Evolutionary conservation across 2,888 invertebrate genomes (phyloP).

Genomic region (Eumerus sabulonum): DNA sequence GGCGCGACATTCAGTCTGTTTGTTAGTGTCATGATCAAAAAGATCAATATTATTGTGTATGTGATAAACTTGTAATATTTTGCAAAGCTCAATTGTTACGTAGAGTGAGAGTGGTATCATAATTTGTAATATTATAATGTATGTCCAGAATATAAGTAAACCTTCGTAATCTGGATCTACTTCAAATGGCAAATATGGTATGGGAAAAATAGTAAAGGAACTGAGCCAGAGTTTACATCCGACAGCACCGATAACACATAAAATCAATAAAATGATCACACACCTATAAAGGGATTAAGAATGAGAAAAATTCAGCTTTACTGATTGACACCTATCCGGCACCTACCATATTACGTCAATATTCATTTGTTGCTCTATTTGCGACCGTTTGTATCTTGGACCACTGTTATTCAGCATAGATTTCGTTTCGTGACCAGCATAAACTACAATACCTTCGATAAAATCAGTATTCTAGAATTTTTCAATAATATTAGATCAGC

Average conservation of each 20-base stretch:
- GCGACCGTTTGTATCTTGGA: slow-evolving; percentile 94
- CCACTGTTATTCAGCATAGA: slow-evolving; percentile 98
- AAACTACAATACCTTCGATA: slow-evolving; percentile 97
- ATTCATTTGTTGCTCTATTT: slow-evolving; percentile 96
- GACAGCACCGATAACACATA: slow-evolving; percentile 94
- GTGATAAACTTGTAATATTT: slow-evolving; percentile 96
- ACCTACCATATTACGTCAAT: slow-evolving; percentile 97
- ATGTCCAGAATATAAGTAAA: slow-evolving; percentile 95
- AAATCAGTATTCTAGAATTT: slow-evolving; percentile 91
- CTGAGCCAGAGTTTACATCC: slow-evolving; percentile 92
- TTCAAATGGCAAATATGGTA: slow-evolving; percentile 85
- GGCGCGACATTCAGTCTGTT: slow-evolving; percentile 92
- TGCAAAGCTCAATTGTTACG: slow-evolving; percentile 97
- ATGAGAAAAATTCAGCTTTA: background rate
- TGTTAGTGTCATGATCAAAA: slow-evolving; percentile 90
- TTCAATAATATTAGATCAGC: background rate
- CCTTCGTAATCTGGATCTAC: slow-evolving; percentile 86
- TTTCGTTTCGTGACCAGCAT: slow-evolving; percentile 98
- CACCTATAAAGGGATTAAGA: slow-evolving; percentile 80
- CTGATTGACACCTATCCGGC: slow-evolving; percentile 60
- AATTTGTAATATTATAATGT: slow-evolving; percentile 96
- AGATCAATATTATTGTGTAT: slow-evolving; percentile 94
- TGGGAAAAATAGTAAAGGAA: slow-evolving; percentile 79
- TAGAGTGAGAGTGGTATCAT: slow-evolving; percentile 98
- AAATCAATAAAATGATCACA: slow-evolving; percentile 91